These are phyloP conservation scores for Odobenus rosmarus DNA, from an alignment of 2,113 vertebrate species.

Conservation along the genomic window DNA sequence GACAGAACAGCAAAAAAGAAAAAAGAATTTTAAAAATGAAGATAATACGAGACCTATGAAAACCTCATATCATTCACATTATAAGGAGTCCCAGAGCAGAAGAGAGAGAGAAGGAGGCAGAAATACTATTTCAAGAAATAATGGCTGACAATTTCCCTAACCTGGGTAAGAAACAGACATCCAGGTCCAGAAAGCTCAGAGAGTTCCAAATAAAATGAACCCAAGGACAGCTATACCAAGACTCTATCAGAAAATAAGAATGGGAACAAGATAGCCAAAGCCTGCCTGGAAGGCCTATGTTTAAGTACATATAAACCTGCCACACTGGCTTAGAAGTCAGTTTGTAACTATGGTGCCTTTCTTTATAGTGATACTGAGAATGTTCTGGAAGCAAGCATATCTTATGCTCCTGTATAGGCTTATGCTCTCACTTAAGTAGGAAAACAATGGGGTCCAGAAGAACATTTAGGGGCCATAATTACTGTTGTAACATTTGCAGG, in stretches of 20 bases:
- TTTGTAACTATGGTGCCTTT: background rate
- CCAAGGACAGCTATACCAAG: background rate
- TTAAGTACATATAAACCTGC: background rate
- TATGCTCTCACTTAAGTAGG: background rate
- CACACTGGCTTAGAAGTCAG: background rate
- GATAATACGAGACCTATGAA: background rate
- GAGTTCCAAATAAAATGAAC: background rate
- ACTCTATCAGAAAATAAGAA: background rate
- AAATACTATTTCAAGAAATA: background rate
- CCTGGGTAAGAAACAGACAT: background rate
- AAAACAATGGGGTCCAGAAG: background rate
- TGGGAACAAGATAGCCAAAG: background rate
- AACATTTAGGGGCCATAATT: background rate
- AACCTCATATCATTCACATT: background rate
- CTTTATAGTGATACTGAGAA: background rate
- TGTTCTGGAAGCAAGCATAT: background rate
- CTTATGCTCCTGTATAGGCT: background rate
- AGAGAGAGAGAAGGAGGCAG: background rate
- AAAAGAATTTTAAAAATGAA: background rate
- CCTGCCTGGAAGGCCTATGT: background rate
- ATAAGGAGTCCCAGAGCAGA: background rate
- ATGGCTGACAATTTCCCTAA: background rate
- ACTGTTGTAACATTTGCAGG: background rate
- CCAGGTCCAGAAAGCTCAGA: background rate
- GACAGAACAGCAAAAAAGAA: background rate